phyloP scores from a whole-genome alignment of 2,797 vertebrate species.

The Thunnus albacares region DNA sequence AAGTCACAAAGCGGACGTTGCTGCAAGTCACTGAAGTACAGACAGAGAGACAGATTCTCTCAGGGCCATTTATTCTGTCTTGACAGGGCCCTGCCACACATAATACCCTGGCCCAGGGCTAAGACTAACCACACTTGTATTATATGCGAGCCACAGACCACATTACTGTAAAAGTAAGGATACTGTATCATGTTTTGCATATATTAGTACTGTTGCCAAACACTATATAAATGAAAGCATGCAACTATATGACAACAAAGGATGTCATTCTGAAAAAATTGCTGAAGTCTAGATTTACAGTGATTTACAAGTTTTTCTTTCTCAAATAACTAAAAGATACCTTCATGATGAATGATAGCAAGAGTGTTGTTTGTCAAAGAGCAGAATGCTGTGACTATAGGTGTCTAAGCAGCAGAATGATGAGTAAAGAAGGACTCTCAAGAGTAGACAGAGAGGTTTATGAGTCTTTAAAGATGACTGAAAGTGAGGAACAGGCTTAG shows the following conservation, averaged over 20 bases:
- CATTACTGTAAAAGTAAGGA: neutral
- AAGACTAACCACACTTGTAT: neutral
- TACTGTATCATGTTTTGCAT: neutral
- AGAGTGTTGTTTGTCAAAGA: conserved; percentile 17
- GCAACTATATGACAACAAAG: conserved; percentile 2
- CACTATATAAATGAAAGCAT: neutral
- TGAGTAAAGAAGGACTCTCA: conserved; percentile 30
- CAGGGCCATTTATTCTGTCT: neutral
- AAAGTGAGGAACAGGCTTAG: conserved; percentile 51
- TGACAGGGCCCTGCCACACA: neutral
- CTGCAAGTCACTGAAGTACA: neutral
- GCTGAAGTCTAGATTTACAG: conserved; percentile 6
- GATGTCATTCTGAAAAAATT: conserved; percentile 22
- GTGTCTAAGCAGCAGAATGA: neutral
- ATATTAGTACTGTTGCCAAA: neutral
- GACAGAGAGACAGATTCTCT: neutral
- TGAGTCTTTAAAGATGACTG: conserved; percentile 48
- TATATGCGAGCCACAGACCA: neutral
- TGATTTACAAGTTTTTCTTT: conserved; percentile 1
- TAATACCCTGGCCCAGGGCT: neutral
- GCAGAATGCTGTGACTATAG: conserved; percentile 3
- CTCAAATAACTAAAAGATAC: neutral
- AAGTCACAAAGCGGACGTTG: neutral
- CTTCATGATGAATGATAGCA: neutral
- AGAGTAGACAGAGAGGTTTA: conserved; percentile 35